Conservation (phyloP, 2,888 invertebrate species). For the Parascotia fuliginaria region DNA sequence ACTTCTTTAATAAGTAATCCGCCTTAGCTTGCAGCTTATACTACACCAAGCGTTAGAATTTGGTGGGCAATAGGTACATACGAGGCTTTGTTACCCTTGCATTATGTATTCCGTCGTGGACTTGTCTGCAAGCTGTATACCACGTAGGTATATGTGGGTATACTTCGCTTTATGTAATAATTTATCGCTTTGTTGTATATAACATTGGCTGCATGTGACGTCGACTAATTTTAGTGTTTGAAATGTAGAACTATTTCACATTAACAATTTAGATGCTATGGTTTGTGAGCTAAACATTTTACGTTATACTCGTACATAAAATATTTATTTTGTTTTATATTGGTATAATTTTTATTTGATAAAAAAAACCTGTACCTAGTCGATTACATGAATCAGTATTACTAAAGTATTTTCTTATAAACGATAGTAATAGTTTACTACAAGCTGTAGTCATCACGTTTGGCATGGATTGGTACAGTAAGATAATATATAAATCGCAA, state of each 20-base stretch:
- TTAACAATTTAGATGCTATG: background rate
- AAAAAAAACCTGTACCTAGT: too few relatives aligned
- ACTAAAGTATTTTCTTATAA: too few relatives aligned
- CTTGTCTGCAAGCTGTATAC: constrained; percentile 50
- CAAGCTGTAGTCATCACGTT: too few relatives aligned
- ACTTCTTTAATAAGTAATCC: background rate
- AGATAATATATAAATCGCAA: too few relatives aligned
- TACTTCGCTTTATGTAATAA: constrained; percentile 47
- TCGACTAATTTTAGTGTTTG: constrained; percentile 30
- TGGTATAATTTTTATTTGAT: too few relatives aligned
- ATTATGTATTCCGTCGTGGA: constrained; percentile 76
- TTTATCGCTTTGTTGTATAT: constrained; percentile 44
- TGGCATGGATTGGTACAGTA: too few relatives aligned
- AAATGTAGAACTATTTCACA: constrained; percentile 7
- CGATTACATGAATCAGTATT: too few relatives aligned
- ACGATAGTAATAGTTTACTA: too few relatives aligned
- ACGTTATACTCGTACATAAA: too few relatives aligned
- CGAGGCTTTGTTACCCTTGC: constrained; percentile 73
- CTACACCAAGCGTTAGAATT: constrained; percentile 71
- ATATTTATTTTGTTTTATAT: too few relatives aligned
- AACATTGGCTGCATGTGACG: constrained; percentile 3
- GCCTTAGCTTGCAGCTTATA: constrained; percentile 37
- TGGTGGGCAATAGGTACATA: constrained; percentile 75
- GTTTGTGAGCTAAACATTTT: background rate
- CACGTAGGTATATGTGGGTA: constrained; percentile 11